Base-by-base conservation (phyloP, 2,113 vertebrate genomes). In the Engraulis encrasicolus region DNA sequence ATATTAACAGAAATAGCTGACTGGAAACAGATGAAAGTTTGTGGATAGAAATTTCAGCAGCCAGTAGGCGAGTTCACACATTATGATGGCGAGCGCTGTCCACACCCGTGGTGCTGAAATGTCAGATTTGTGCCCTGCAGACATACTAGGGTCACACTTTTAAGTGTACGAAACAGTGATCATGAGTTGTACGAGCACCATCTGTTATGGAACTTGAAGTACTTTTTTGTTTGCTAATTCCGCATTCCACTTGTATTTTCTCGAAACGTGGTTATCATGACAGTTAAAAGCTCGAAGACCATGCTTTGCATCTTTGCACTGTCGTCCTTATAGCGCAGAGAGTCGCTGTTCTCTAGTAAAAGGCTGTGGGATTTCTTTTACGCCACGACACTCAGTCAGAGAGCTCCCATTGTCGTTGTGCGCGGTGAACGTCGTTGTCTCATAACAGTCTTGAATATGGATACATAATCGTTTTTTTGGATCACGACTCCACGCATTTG, bases 351-450 rank as follows among this genome's bases (percentile, higher is more conserved):
- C 61, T 31, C 61, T 11, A 71, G 61, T 12, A 71, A 71, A 71
- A 11, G 6, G 27, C 61, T 31, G 14, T 31, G 23, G 6, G 1
- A 9, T 27, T 66, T 34, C 27, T 14, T 71, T 2, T 23, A 34
- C 61, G 61, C 27, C 61, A 71, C 7, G 17, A 34, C 1, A 27
- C 15, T 1, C 27, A 5, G 31, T 71, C 54, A 48, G 31, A 27
- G 19, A 82, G 90, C 90, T 12, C 14, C 11, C 37, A 61, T 9
- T 40, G 5, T 11, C 36, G 61, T 71, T 71, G 11, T 12, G 23
- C 27, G 9, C 27, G 27, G n/a, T 14, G 61, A 34, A 3, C 61
- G 15, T 71, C 61, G 61, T 15, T 1, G 61, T 71, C 61, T 71
- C 23, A 14, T 1, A 27, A 27, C 61, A 71, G 27, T 71, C 6